Conservation (phyloP, 2,888 invertebrate species). For the Cyclophora punctaria region DNA sequence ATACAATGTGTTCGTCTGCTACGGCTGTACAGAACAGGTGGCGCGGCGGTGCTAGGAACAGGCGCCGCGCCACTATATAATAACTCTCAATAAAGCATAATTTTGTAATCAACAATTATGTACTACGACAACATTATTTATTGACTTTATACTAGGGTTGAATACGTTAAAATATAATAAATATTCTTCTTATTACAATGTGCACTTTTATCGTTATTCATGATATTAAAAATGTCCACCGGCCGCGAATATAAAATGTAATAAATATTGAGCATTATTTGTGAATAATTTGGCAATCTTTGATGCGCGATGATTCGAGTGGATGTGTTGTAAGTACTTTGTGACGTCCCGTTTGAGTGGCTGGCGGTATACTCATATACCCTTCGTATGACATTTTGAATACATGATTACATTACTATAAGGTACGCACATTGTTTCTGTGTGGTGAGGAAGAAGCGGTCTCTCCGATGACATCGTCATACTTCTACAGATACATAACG, state of each 20-base stretch:
- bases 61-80: slow-evolving; percentile 53
- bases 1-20: slow-evolving; percentile 30
- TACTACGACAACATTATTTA: slow-evolving; percentile 63
- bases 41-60: slow-evolving; percentile 44
- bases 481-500: background rate
- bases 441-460: slow-evolving; percentile 5
- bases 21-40: slow-evolving; percentile 15
- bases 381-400: slow-evolving; percentile 26
- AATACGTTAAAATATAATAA: slow-evolving; percentile 57
- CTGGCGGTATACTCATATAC: slow-evolving; percentile 34
- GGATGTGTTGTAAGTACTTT: slow-evolving; percentile 42
- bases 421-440: slow-evolving; percentile 61
- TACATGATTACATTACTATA: slow-evolving; percentile 28
- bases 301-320: slow-evolving; percentile 23
- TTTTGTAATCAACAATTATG: slow-evolving; percentile 57
- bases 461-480: background rate
- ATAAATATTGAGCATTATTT: slow-evolving; percentile 50
- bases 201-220: slow-evolving; percentile 45
- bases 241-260: slow-evolving; percentile 18
- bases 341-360: slow-evolving; percentile 35
- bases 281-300: slow-evolving; percentile 48
- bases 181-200: slow-evolving; percentile 52
- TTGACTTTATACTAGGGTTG: slow-evolving; percentile 57
- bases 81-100: slow-evolving; percentile 67
- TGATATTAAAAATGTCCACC: slow-evolving; percentile 28